phyloP scores from a whole-genome alignment of 2,888 invertebrate species.

The Leucophenga montana region DNA sequence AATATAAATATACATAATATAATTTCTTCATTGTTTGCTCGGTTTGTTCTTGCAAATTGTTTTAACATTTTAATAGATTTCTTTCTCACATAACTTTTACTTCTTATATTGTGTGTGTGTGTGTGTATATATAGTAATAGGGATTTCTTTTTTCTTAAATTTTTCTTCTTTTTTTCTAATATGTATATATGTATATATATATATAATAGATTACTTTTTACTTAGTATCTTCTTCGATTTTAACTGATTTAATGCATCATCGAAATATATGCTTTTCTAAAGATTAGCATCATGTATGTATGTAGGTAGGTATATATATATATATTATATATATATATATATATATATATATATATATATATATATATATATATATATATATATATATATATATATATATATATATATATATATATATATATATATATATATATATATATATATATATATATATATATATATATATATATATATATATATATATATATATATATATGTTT shows the following conservation, averaged over 20 bases:
- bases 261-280: neutral
- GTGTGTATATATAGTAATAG: constrained; percentile 45
- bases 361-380: constrained; percentile 40
- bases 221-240: constrained; percentile 12
- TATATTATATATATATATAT: constrained; percentile 43
- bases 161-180: constrained; percentile 40
- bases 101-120: neutral
- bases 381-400: constrained; percentile 29
- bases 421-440: constrained; percentile 31
- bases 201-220: constrained; percentile 20
- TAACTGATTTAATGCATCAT: neutral
- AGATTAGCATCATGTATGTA: constrained; percentile 22
- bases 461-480: constrained; percentile 43
- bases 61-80: constrained; percentile 39
- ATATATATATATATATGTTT: neutral
- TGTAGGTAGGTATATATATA: no score
- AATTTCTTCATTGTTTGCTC: constrained; percentile 41
- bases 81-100: neutral
- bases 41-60: constrained; percentile 17
- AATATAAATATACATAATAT: constrained; percentile 44
- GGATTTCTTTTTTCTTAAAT: constrained; percentile 41
- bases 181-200: constrained; percentile 22
- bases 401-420: constrained; percentile 34
- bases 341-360: neutral
- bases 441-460: constrained; percentile 49